phyloP scores from a whole-genome alignment of 2,888 invertebrate species.

The Eupelmus urozonus region DNA sequence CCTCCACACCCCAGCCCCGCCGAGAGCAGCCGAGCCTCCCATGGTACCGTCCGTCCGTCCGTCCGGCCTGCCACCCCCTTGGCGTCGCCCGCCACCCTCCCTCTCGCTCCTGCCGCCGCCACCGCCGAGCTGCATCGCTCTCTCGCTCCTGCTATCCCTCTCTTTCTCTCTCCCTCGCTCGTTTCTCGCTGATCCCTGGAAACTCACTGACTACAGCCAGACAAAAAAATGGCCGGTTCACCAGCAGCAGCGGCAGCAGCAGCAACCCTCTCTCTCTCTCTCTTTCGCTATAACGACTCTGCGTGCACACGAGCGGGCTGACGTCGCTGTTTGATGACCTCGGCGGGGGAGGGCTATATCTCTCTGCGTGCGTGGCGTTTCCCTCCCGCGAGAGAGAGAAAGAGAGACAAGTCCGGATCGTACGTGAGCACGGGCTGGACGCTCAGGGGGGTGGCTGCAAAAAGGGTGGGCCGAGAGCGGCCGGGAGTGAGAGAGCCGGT shows the following conservation, averaged over 20 bases:
- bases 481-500: no score
- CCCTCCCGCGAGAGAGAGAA: conserved; percentile 57
- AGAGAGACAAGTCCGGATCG: conserved; percentile 54
- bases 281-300: conserved; percentile 15
- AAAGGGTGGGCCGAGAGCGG: conserved; percentile 68
- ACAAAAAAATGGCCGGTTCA: conserved; percentile 77
- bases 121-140: conserved; percentile 45
- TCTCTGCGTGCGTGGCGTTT: conserved; percentile 3
- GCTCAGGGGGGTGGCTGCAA: conserved; percentile 62
- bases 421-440: conserved; percentile 49
- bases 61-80: conserved; percentile 30
- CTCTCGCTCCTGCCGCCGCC: conserved; percentile 60
- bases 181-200: conserved; percentile 75
- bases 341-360: conserved; percentile 64
- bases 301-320: conserved; percentile 65
- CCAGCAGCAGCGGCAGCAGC: conserved; percentile 37
- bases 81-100: conserved; percentile 57
- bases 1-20: conserved; percentile 38
- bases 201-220: conserved; percentile 77
- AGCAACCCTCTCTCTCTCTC: conserved; percentile 16
- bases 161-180: conserved; percentile 61
- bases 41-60: conserved; percentile 41
- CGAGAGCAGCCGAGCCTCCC: conserved; percentile 1
- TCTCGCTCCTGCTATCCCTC: conserved; percentile 60
- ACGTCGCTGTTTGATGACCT: conserved; percentile 77